A percentile compares a stretch with the other conserved stretches of the same genome.
Evolutionary conservation across 1,140 invertebrate genomes (phyloP).

Genomic region (Proctacanthus coquilletti): DNA sequence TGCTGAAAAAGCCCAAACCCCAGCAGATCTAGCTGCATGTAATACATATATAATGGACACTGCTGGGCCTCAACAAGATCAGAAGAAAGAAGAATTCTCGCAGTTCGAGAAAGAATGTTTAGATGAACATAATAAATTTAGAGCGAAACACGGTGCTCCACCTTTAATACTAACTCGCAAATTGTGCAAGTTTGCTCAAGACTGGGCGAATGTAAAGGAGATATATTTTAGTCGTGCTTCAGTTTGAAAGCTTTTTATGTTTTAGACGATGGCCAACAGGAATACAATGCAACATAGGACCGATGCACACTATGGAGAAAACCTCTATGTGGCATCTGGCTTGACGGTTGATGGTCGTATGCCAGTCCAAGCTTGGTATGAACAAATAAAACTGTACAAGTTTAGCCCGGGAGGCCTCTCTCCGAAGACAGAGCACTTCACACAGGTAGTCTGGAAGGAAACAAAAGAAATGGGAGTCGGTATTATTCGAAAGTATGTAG

Average conservation of each 20-base stretch:
- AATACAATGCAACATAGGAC: not conserved
- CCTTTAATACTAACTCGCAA: constrained; percentile 45
- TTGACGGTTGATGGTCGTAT: constrained; percentile 44
- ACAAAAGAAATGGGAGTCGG: constrained; percentile 51
- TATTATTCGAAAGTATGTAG: constrained; percentile 34
- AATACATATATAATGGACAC: no score
- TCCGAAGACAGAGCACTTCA: constrained; percentile 40
- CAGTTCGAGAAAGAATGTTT: not conserved
- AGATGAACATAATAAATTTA: constrained; percentile 43
- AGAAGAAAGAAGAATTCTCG: not conserved
- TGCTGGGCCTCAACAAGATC: no score
- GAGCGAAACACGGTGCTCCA: constrained; percentile 43
- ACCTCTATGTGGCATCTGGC: constrained; percentile 46
- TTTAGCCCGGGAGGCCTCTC: constrained; percentile 36
- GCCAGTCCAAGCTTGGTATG: constrained; percentile 43
- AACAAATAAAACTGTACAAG: constrained; percentile 36
- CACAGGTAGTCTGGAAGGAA: constrained; percentile 51
- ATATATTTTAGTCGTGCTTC: no score
- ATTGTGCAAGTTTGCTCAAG: constrained; percentile 38
- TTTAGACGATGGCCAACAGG: not conserved
- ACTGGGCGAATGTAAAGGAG: constrained; percentile 52
- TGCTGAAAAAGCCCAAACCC: no score
- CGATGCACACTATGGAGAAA: constrained; percentile 39
- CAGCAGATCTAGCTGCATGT: no score
- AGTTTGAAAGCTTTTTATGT: no score